Evolutionary conservation across 2,113 vertebrate species (phyloP).

Genomic region (Erythrocercus mccallii): DNA sequence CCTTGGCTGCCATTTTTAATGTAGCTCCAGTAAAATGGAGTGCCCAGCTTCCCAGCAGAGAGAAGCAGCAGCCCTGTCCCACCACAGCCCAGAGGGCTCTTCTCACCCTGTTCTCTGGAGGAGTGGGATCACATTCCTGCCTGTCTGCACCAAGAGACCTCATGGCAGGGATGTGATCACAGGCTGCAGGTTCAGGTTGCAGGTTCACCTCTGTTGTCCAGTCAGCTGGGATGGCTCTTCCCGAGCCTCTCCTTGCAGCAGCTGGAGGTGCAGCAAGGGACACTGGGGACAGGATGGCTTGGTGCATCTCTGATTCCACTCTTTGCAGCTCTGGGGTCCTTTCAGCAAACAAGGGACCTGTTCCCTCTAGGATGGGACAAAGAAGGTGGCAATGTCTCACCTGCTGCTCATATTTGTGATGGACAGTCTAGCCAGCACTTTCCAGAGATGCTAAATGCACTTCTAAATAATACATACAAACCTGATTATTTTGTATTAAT

Average conservation of each 20-base stretch:
- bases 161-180: fast-evolving
- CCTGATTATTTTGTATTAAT: neutral
- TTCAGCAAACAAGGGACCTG: fast-evolving
- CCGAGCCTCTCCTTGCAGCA: neutral
- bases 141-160: neutral
- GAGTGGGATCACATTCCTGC: neutral
- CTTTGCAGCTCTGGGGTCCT: neutral
- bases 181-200: fast-evolving
- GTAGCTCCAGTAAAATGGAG: fast-evolving
- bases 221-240: neutral
- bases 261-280: neutral
- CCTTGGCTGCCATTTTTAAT: neutral
- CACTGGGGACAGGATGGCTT: fast-evolving
- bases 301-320: neutral
- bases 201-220: fast-evolving
- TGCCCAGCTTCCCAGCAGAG: fast-evolving
- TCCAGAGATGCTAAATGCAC: neutral
- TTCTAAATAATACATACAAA: neutral
- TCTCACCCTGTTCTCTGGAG: fast-evolving
- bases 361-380: neutral
- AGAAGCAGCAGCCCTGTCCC: neutral
- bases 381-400: neutral
- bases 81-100: fast-evolving
- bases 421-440: neutral
- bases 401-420: neutral